A percentile compares a stretch with the other conserved stretches of the same genome.
phyloP scores from a whole-genome alignment of 2,113 vertebrate genomes.

The Pterocles orientalis region DNA sequence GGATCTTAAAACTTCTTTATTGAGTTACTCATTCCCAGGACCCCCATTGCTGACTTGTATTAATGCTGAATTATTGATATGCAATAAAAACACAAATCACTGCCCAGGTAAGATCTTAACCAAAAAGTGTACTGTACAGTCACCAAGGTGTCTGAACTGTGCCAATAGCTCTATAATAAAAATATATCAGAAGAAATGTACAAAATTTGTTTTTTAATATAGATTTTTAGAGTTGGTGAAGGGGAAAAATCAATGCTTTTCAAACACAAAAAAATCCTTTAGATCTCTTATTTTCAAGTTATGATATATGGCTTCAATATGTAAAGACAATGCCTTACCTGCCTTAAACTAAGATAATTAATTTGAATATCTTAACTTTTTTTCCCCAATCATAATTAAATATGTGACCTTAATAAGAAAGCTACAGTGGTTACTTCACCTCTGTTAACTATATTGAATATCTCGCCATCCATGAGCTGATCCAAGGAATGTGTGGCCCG shows the following conservation, averaged over 20 bases:
- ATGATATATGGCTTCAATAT: not conserved
- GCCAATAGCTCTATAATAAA: not conserved
- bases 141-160: not conserved
- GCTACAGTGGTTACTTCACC: not conserved
- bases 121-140: not conserved
- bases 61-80: not conserved
- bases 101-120: not conserved
- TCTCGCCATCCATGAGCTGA: rapidly evolving
- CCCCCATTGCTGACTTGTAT: not conserved
- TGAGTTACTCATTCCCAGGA: not conserved
- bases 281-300: not conserved
- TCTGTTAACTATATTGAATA: not conserved
- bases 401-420: not conserved
- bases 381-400: not conserved
- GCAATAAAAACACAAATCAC: not conserved
- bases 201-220: not conserved
- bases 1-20: rapidly evolving
- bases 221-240: not conserved
- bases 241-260: not conserved
- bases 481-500: not conserved
- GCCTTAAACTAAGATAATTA: not conserved
- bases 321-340: not conserved
- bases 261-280: not conserved
- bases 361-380: not conserved
- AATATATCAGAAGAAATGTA: not conserved